Base-by-base conservation (phyloP, 2,113 vertebrate genomes). In the Phyllostomus hastatus region DNA sequence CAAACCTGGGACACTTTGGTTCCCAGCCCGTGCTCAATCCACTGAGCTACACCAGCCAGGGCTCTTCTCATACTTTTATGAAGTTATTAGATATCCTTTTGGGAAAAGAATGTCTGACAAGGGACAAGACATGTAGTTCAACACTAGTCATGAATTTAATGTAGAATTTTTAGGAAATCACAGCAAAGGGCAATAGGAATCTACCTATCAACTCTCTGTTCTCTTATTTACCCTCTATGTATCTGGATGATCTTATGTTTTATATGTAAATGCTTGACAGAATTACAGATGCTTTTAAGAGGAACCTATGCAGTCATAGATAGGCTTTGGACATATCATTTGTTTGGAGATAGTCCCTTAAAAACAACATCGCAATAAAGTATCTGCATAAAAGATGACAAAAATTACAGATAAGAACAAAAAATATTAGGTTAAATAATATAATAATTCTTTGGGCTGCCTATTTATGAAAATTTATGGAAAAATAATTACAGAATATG, bases 21-120 rank as follows among this genome's bases (percentile, higher is more conserved):
- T n/a, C n/a, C n/a, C n/a, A n/a, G n/a, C n/a, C n/a, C n/a, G n/a
- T n/a, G n/a, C n/a, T n/a, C n/a, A n/a, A n/a, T n/a, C n/a, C n/a
- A n/a, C n/a, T n/a, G n/a, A n/a, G n/a, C n/a, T n/a, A n/a, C n/a
- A n/a, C n/a, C n/a, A n/a, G n/a, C n/a, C n/a, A n/a, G n/a, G 91
- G 94, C 94, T 97, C 94, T 95, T 67, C 95, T 97, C 93, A 19
- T 41, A 96, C 57, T 86, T 96, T 96, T 52, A 90, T 95, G 97
- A 96, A 96, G 81, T 97, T 98, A 97, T 94, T 98, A 97, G 95
- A 88, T 96, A 97, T 81, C 73, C 85, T 92, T 98, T 90, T 96
- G 98, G 64, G 67, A 95, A 94, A 98, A 82, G 70, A 97, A 95
- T 92, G 90, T 96, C 96, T 97, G 97, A 97, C 97, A 96, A 97